Conservation (phyloP, 1,140 invertebrate species). For the Trichonephila clavata region DNA sequence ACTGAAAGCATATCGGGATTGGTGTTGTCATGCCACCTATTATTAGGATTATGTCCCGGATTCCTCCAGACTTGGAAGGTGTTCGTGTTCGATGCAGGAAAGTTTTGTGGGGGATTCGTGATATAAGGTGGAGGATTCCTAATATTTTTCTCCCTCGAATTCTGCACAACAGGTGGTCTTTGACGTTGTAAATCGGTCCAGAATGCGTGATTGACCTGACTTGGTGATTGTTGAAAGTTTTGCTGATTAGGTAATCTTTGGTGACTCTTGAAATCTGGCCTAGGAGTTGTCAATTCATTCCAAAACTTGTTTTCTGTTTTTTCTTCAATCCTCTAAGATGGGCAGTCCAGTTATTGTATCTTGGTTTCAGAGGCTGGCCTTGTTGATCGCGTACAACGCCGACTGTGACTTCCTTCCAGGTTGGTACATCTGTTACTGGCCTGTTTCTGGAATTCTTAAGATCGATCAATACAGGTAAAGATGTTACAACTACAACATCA, state of each 20-base stretch:
- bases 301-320: conserved; percentile 64
- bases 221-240: conserved; percentile 46
- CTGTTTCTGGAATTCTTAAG: conserved; percentile 50
- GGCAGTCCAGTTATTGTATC: conserved; percentile 74
- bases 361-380: conserved; percentile 70
- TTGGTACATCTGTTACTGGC: conserved; percentile 39
- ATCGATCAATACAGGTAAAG: conserved; percentile 61
- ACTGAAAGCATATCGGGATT: neutral
- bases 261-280: conserved; percentile 1
- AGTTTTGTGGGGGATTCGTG: conserved; percentile 52
- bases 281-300: conserved; percentile 65
- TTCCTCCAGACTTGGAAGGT: conserved; percentile 55
- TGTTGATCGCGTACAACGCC: conserved; percentile 70
- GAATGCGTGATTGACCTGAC: conserved; percentile 62
- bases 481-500: conserved; percentile 70
- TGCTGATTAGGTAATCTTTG: conserved; percentile 30
- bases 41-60: neutral
- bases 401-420: conserved; percentile 72
- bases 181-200: conserved; percentile 62
- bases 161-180: neutral
- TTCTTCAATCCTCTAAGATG: conserved; percentile 61
- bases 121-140: conserved; percentile 22
- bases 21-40: conserved; percentile 42
- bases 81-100: neutral
- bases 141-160: neutral